Evolutionary conservation across 2,113 vertebrate species (phyloP), one percentile per base, ranked within the genome.

Genomic region (Myiozetetes cayanensis): DNA sequence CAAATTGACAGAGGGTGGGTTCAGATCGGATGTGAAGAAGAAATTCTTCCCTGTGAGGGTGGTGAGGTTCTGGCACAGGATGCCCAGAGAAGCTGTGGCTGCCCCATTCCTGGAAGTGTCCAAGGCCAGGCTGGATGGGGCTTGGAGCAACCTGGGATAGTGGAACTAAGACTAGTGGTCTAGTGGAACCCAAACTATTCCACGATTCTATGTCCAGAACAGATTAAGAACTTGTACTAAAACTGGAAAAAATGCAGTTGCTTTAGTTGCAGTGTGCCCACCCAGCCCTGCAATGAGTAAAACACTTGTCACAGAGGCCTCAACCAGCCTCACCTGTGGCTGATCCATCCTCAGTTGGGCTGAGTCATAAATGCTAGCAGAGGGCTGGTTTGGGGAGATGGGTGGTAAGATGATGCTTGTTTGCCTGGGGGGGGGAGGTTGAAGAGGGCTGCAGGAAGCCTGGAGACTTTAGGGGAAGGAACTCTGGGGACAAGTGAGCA

Each of bases 171-270:
- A 49, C 49, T 49, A 49, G 49, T 49, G 50, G 50, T 15, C 50
- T 28, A 27, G 50, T 52, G 25, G 14, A 52, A 52, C 33, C 10
- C 0, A 0, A 61, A 46, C n/a, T 14, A 22, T n/a, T n/a, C 53
- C 15, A 20, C 11, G 11, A 20, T n/a, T 81, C 44, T 18, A 9
- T 33, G 25, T 27, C 75, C 31, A 53, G 44, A 44, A 33, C 6
- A 58, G 33, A 81, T 28, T 5, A 67, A 2, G 5, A 68, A 55
- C 62, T 67, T 67, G 31, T 8, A 52, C 6, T 28, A 41, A 41
- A 85, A 49, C 6, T n/a, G 53, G 27, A 35, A 28, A 59, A 82
- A 62, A 43, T 3, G 8, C 16, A 30, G 25, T 14, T 5, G 6
- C 15, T 93, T 55, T 8, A 21, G 17, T 35, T 35, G 18, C 37